Percentiles rank a stretch among this genome's conserved stretches.
Evolutionary conservation across 2,888 invertebrate genomes (phyloP).

Genomic region (Dioctria rufipes): DNA sequence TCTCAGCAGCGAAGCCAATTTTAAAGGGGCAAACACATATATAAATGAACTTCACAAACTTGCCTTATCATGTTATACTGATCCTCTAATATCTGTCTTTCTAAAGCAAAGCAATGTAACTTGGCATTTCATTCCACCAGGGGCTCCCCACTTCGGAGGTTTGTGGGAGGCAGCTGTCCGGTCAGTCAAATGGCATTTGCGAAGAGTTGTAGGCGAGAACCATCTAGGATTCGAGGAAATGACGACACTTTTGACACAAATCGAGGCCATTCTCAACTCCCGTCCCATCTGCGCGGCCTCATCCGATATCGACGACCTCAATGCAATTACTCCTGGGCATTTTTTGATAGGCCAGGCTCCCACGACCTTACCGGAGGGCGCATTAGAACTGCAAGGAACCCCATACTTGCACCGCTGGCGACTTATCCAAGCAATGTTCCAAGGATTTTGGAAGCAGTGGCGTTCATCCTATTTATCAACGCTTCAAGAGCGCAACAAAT

Average conservation of each 20-base stretch:
- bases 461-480: conserved; percentile 60
- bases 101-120: not conserved
- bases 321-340: too few relatives aligned
- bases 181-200: not conserved
- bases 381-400: conserved; percentile 51
- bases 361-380: conserved; percentile 59
- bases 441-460: conserved; percentile 62
- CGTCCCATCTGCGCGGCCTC: too few relatives aligned
- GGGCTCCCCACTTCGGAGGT: conserved; percentile 45
- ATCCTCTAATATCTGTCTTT: not conserved
- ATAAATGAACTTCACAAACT: conserved; percentile 40
- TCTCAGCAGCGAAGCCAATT: conserved; percentile 8
- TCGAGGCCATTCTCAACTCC: too few relatives aligned
- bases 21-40: conserved; percentile 35
- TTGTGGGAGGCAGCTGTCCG: conserved; percentile 17
- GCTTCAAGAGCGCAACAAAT: conserved; percentile 62
- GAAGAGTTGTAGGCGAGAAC: not conserved
- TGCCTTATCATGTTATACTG: not conserved
- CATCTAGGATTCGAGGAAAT: conserved; percentile 60
- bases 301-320: too few relatives aligned
- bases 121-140: conserved; percentile 60
- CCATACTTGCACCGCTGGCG: conserved; percentile 62
- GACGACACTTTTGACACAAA: too few relatives aligned
- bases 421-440: conserved; percentile 55
- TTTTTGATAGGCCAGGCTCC: conserved; percentile 27